A percentile compares a stretch with the other conserved stretches of the same genome.
Conservation (phyloP, 2,888 invertebrate genomes). For the Drosophila neonasuta region DNA sequence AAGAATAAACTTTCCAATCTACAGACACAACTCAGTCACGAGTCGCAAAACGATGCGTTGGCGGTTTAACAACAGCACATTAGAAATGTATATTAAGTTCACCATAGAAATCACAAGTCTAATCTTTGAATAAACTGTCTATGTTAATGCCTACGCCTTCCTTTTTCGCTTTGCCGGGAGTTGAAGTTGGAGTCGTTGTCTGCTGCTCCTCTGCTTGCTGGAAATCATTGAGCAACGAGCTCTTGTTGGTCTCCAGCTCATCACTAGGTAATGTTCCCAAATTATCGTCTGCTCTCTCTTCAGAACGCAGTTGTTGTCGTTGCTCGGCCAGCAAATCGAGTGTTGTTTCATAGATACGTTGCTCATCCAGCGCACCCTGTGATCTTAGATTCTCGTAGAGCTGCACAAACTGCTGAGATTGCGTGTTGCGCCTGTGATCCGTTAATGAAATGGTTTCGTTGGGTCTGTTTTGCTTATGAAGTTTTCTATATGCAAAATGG, state of each 20-base stretch:
- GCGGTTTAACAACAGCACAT: conserved; percentile 82
- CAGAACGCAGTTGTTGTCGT: conserved; percentile 40
- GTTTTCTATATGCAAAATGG: conserved; percentile 83
- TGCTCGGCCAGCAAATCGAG: conserved; percentile 82
- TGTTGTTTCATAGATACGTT: conserved; percentile 83
- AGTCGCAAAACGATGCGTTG: conserved; percentile 91
- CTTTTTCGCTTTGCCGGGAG: conserved; percentile 35
- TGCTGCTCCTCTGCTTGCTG: conserved; percentile 50
- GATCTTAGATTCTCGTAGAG: conserved; percentile 85
- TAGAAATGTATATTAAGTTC: conserved; percentile 44
- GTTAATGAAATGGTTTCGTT: conserved; percentile 84
- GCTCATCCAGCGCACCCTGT: conserved; percentile 84
- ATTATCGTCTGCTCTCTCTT: conserved; percentile 42
- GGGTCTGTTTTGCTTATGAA: conserved; percentile 85
- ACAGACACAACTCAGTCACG: conserved; percentile 95
- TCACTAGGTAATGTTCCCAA: conserved; percentile 3
- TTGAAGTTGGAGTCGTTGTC: not conserved
- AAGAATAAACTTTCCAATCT: conserved; percentile 98
- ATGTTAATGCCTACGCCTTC: conserved; percentile 68
- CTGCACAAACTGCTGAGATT: conserved; percentile 85
- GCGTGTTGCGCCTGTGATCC: conserved; percentile 79
- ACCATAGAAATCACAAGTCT: conserved; percentile 34
- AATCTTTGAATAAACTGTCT: conserved; percentile 67
- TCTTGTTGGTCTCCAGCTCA: conserved; percentile 23
- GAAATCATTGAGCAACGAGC: conserved; percentile 60